Evolutionary conservation across 2,888 invertebrate species (phyloP).

Genomic region (Drosophila austrosaltans): DNA sequence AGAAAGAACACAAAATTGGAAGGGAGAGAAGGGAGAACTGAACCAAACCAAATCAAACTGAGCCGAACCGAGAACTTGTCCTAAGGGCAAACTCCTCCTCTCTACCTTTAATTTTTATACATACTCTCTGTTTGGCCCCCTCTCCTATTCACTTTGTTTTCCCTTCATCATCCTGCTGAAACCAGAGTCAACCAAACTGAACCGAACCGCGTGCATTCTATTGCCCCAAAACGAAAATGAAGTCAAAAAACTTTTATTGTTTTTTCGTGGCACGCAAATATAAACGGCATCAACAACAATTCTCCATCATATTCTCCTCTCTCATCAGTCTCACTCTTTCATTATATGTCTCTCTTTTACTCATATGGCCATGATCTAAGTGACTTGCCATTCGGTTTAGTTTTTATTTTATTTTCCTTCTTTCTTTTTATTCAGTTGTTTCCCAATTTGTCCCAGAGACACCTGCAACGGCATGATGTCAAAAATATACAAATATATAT

Average conservation of each 20-base stretch:
- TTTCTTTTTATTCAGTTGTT: slow-evolving; percentile 32
- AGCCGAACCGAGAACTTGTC: slow-evolving; percentile 32
- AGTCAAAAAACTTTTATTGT: slow-evolving; percentile 46
- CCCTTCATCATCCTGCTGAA: too few relatives aligned
- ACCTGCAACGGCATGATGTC: slow-evolving; percentile 41
- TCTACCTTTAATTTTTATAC: slow-evolving; percentile 24
- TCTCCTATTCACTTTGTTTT: too few relatives aligned
- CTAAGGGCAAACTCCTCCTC: slow-evolving; percentile 25
- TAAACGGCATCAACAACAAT: slow-evolving; percentile 40
- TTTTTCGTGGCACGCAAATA: slow-evolving; percentile 43
- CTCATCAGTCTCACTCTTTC: neutral
- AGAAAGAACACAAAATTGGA: slow-evolving; percentile 13
- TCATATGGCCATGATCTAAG: slow-evolving; percentile 3
- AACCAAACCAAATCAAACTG: slow-evolving; percentile 27
- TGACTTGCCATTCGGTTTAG: neutral
- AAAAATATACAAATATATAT: slow-evolving; percentile 27
- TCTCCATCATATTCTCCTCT: slow-evolving; percentile 5
- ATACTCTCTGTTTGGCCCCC: neutral
- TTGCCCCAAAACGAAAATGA: slow-evolving; percentile 34
- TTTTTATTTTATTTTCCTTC: slow-evolving; percentile 21
- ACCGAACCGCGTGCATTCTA: slow-evolving; percentile 27
- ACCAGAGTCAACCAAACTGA: slow-evolving; percentile 7
- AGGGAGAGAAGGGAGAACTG: neutral
- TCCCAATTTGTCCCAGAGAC: slow-evolving; percentile 55
- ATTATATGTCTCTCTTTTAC: slow-evolving; percentile 14